Conservation (phyloP, 2,888 invertebrate species). For the Dysmachus trigonus region DNA sequence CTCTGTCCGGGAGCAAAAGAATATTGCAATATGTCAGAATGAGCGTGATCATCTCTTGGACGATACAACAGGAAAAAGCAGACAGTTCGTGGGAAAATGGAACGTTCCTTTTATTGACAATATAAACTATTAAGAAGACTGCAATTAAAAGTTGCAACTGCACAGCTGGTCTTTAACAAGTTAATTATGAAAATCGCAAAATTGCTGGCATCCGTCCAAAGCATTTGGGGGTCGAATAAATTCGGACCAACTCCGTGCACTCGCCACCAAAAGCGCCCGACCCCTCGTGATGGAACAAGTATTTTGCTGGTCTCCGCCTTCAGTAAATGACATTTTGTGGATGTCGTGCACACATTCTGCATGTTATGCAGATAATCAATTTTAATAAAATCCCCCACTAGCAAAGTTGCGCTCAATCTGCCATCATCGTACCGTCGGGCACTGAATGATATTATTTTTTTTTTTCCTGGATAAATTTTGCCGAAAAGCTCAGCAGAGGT, state of each 20-base stretch:
- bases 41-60: neutral
- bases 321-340: neutral
- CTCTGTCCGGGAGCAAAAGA: neutral
- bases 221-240: neutral
- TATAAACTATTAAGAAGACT: neutral
- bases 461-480: neutral
- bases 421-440: neutral
- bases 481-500: neutral
- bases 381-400: neutral
- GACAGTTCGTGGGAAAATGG: neutral
- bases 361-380: conserved; percentile 12
- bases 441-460: neutral
- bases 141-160: neutral
- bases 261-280: neutral
- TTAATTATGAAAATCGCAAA: conserved; percentile 13
- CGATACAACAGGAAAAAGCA: neutral
- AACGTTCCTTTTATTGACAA: neutral
- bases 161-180: conserved; percentile 5
- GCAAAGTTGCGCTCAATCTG: neutral
- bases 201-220: neutral
- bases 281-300: neutral
- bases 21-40: neutral
- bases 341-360: neutral
- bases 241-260: neutral
- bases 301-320: neutral